Percentiles rank a stretch among this genome's conserved stretches.
phyloP scores from a whole-genome alignment of 2,888 invertebrate genomes.

The Cosmia pyralina region DNA sequence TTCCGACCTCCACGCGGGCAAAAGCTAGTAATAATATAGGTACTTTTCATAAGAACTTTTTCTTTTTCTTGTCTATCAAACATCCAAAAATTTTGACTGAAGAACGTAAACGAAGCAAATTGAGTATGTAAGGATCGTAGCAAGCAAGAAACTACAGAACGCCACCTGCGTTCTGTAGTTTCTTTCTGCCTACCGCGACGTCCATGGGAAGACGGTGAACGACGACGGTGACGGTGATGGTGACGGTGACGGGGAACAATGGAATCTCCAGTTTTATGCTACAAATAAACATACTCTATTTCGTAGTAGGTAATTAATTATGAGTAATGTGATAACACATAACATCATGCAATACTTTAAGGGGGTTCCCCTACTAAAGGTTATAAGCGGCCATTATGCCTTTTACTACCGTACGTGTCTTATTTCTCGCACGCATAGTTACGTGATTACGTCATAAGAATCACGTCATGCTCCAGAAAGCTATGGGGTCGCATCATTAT shows the following conservation, averaged over 20 bases:
- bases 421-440: conserved; percentile 1
- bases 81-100: neutral
- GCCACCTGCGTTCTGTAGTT: neutral
- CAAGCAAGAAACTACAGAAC: too few relatives aligned
- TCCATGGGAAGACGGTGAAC: too few relatives aligned
- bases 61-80: neutral
- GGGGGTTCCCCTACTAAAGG: conserved; percentile 13
- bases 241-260: too few relatives aligned
- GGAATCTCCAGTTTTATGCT: neutral
- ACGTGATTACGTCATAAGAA: conserved; percentile 29
- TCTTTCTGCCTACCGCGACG: neutral
- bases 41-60: neutral
- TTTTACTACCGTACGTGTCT: conserved; percentile 18
- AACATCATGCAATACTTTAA: conserved; percentile 11
- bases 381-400: conserved; percentile 1
- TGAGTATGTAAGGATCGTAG: neutral
- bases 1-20: too few relatives aligned
- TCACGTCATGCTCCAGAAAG: conserved; percentile 5
- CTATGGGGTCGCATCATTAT: conserved; percentile 30
- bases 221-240: too few relatives aligned
- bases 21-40: neutral
- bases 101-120: neutral
- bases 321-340: conserved; percentile 35
- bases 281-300: neutral
- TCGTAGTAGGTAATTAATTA: conserved; percentile 4